Evolutionary conservation across 2,113 vertebrate genomes (phyloP), one percentile per base, ranked within the genome.

Genomic region (Oncorhynchus kisutch): DNA sequence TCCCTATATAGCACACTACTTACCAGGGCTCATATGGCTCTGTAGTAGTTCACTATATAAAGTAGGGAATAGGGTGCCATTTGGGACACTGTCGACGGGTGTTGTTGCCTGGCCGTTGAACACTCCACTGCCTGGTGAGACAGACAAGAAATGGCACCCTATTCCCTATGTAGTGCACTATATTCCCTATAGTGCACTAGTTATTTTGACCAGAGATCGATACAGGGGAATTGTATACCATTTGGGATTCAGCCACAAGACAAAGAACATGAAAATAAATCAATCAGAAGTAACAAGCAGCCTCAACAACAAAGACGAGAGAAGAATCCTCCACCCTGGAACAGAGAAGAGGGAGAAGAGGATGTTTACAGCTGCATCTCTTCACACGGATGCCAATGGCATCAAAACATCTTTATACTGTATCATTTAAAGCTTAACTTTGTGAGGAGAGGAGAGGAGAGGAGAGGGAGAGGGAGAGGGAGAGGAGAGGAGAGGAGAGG

Each of bases 261-360:
- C 81, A 78, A 81, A 81, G 62, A 78, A 68, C 86, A 82, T 82
- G 86, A 85, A 78, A 87, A 87, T 78, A 85, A 87, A 85, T 87
- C 86, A 87, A 87, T 87, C 84, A 85, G 83, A 81, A 84, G 84
- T 82, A 83, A 80, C 86, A 85, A 82, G 83, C 75, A 76, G 76
- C 72, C 60, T 60, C 77, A 81, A 77, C 77, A 78, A 67, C 68
- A 76, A 76, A 79, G 71, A 78, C 72, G 70, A 77, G 64, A 76
- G 27, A 60, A 74, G 75, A 5, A 66, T 27, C 64, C 13, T 14
- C 27, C 20, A 24, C 9, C 16, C 5, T 14, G 25, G 5, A 25
- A 8, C 7, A 67, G 29, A 34, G 9, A 20, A 31, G 31, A 0
- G 4, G 14, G 4, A 13, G 12, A 66, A 27, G 16, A 29, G 25